Evolutionary conservation across 2,113 vertebrate genomes (phyloP).

Genomic region (Hippopotamus amphibius): DNA sequence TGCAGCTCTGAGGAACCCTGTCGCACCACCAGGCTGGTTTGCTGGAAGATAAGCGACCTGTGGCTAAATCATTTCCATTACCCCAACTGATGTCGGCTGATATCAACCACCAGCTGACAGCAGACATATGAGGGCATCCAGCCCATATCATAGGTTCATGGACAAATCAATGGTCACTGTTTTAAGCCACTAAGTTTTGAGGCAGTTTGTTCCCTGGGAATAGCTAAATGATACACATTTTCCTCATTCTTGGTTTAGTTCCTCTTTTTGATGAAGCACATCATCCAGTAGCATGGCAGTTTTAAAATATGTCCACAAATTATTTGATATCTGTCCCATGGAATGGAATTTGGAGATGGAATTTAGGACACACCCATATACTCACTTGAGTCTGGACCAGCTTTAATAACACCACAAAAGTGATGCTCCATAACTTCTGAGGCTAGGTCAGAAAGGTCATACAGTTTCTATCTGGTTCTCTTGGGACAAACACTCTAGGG

Average conservation of each 20-base stretch:
- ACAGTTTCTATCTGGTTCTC: neutral
- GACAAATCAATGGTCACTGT: neutral
- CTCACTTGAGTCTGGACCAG: neutral
- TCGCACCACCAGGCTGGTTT: neutral
- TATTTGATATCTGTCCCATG: neutral
- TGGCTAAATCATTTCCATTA: neutral
- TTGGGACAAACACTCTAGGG: neutral
- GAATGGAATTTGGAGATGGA: neutral
- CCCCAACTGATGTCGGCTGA: neutral
- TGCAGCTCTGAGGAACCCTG: neutral
- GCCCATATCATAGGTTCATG: neutral
- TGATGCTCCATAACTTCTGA: neutral
- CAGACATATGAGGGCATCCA: neutral
- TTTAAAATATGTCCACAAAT: constrained; percentile 5
- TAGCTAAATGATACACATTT: neutral
- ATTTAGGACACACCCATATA: neutral
- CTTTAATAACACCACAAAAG: neutral
- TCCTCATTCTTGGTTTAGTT: neutral
- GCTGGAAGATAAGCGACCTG: neutral
- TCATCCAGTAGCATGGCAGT: neutral
- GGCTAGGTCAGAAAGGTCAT: neutral
- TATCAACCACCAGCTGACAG: neutral
- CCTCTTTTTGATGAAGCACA: neutral
- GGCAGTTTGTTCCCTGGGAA: neutral
- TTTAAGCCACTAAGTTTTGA: neutral